Percentiles rank a stretch among this genome's conserved stretches.
These are phyloP conservation scores for Cricetomys ansorgei DNA, from an alignment of 2,113 vertebrate genomes.

Conservation along the genomic window DNA sequence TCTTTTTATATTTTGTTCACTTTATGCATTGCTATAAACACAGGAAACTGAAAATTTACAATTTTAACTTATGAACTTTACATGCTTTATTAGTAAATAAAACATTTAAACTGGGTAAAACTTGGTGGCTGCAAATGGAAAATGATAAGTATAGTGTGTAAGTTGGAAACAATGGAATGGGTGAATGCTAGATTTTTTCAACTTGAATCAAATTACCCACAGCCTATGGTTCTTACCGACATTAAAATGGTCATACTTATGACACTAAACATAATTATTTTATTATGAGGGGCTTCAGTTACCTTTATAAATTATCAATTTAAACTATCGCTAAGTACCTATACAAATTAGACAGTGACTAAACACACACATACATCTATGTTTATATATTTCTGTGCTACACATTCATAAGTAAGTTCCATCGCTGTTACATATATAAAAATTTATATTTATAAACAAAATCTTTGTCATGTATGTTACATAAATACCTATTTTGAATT, in stretches of 20 bases:
- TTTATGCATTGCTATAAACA: neutral
- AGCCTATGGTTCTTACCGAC: neutral
- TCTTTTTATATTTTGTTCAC: neutral
- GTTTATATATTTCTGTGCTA: neutral
- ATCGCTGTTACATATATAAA: neutral
- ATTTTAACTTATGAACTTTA: neutral
- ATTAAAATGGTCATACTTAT: slow-evolving; percentile 18
- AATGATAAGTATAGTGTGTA: neutral
- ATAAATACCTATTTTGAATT: too few relatives aligned
- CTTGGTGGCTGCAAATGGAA: neutral
- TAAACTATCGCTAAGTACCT: neutral
- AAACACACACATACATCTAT: neutral
- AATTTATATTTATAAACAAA: too few relatives aligned
- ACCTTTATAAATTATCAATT: too few relatives aligned
- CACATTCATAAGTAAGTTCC: neutral
- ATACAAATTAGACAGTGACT: too few relatives aligned
- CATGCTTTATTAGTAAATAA: neutral
- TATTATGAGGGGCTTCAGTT: too few relatives aligned
- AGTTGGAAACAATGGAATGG: neutral
- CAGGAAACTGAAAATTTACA: neutral
- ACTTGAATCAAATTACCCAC: neutral
- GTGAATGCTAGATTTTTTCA: slow-evolving; percentile 15
- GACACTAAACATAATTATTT: too few relatives aligned
- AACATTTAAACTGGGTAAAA: neutral
- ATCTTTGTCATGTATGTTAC: too few relatives aligned